Conservation (phyloP, 2,113 vertebrate genomes). For the Erpornis zantholeuca region DNA sequence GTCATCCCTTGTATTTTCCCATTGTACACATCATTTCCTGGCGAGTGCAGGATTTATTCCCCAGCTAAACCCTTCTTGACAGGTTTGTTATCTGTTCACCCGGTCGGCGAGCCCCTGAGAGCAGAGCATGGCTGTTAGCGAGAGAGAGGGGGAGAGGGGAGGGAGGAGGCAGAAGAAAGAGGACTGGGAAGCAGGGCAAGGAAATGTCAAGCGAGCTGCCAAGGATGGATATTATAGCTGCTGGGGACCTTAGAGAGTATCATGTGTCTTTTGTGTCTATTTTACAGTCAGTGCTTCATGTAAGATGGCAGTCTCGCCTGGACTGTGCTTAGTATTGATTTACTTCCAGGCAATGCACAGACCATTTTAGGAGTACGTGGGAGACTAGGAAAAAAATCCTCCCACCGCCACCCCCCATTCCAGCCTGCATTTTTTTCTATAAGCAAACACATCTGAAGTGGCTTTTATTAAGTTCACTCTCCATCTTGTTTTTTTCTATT, state of each 20-base stretch:
- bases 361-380: conserved; percentile 62
- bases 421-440: background rate
- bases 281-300: conserved; percentile 80
- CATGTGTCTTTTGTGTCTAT: conserved; percentile 80
- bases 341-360: conserved; percentile 67
- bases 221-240: conserved; percentile 88
- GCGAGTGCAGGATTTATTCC: conserved; percentile 81
- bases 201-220: conserved; percentile 91
- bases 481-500: background rate
- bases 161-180: conserved; percentile 51
- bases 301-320: conserved; percentile 78
- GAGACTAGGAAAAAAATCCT: background rate
- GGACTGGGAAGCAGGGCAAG: conserved; percentile 81
- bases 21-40: conserved; percentile 83
- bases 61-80: conserved; percentile 83
- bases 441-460: conserved; percentile 5
- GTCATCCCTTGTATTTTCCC: conserved; percentile 75
- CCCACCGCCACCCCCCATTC: background rate
- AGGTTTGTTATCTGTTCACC: conserved; percentile 92
- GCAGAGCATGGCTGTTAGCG: conserved; percentile 78
- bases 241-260: conserved; percentile 81
- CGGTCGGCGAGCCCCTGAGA: conserved; percentile 81
- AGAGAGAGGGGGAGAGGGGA: conserved; percentile 37
- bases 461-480: background rate
- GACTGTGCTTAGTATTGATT: conserved; percentile 77